Conservation (phyloP, 2,797 vertebrate species). For the Microctenopoma stevenorrisi region DNA sequence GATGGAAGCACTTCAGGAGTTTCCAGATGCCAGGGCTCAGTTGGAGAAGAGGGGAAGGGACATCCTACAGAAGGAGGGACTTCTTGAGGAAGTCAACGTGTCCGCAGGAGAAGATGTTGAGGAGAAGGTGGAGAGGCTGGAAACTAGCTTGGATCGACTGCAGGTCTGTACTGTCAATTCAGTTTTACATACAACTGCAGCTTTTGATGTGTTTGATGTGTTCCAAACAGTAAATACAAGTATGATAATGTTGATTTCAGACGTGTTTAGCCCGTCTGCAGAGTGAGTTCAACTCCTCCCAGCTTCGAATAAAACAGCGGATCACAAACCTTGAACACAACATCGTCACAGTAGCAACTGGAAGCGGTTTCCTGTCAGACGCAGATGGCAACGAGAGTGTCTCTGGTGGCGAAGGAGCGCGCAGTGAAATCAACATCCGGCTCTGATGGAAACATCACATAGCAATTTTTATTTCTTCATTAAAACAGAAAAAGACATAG, state of each 20-base stretch:
- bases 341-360: constrained; percentile 36
- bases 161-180: constrained; percentile 64
- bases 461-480: not conserved
- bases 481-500: not conserved
- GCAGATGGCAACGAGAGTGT: constrained; percentile 68
- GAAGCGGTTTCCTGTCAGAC: constrained; percentile 79
- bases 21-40: constrained; percentile 92
- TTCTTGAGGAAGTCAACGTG: constrained; percentile 89
- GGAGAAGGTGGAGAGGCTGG: constrained; percentile 89
- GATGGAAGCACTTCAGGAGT: constrained; percentile 94
- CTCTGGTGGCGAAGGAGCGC: constrained; percentile 54
- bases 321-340: constrained; percentile 85
- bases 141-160: constrained; percentile 87
- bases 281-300: constrained; percentile 87
- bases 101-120: constrained; percentile 81
- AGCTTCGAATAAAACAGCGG: constrained; percentile 91
- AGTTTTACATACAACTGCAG: not conserved
- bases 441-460: constrained; percentile 50
- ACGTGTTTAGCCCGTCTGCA: constrained; percentile 88
- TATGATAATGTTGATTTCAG: constrained; percentile 35
- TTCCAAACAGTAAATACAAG: too few relatives aligned
- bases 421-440: constrained; percentile 74
- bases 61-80: constrained; percentile 92
- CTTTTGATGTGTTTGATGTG: too few relatives aligned
- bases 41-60: constrained; percentile 94